phyloP scores from a whole-genome alignment of 2,797 vertebrate species.

The Melanotaenia parkinsoni region DNA sequence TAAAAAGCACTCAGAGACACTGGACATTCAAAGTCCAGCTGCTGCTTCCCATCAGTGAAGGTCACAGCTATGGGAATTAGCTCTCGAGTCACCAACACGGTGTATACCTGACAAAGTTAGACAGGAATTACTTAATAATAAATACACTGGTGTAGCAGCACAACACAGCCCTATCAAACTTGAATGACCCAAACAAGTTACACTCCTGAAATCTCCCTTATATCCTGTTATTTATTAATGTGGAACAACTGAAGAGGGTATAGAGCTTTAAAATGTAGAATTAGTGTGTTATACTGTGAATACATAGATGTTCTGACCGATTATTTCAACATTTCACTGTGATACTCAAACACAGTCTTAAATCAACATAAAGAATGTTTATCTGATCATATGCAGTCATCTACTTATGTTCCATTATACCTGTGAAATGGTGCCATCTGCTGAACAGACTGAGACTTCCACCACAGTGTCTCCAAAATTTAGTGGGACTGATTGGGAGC shows the following conservation, averaged over 20 bases:
- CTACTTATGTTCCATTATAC: conserved; percentile 34
- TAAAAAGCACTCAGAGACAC: conserved; percentile 77
- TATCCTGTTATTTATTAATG: not conserved
- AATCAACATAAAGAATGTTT: not conserved
- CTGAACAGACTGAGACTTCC: conserved; percentile 72
- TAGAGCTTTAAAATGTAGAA: conserved; percentile 2
- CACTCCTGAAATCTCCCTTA: not conserved
- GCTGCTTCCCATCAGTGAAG: conserved; percentile 73
- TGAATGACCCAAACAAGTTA: conserved; percentile 9
- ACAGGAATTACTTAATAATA: conserved; percentile 9
- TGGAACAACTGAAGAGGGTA: not conserved
- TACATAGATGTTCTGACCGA: not conserved
- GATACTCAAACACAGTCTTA: not conserved
- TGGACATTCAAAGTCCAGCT: conserved; percentile 77
- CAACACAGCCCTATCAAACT: not conserved
- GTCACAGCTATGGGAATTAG: conserved; percentile 72
- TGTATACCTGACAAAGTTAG: conserved; percentile 66
- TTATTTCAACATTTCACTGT: not conserved
- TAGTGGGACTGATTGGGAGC: conserved; percentile 41
- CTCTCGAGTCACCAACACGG: conserved; percentile 64
- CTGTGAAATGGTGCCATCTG: conserved; percentile 81
- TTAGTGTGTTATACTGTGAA: not conserved
- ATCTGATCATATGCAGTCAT: not conserved
- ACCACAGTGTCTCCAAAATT: conserved; percentile 72
- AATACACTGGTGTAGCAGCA: not conserved